Evolutionary conservation across 2,797 vertebrate species (phyloP), one percentile per base, ranked within the genome.

Genomic region (Huso huso): DNA sequence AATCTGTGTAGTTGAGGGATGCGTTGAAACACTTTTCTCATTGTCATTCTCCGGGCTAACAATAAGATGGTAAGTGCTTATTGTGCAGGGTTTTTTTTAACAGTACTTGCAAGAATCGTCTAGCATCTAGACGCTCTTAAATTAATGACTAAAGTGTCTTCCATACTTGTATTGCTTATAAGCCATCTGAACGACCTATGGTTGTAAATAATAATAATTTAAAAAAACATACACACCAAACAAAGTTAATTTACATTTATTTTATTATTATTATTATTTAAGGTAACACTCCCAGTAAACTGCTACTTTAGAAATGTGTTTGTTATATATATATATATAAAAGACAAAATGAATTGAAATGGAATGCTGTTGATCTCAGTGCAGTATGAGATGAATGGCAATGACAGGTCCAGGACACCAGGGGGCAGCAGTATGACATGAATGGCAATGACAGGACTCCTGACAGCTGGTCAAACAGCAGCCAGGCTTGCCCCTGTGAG

Each of bases 201-300:
- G 7, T 6, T 68, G 18, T 48, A 10, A 64, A 48, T 59, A 6
- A 50, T 49, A 6, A 15, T 62, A 23, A 55, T 13, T 62, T 12
- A 13, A n/a, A 62, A 58, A n/a, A 1, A 7, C 23, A 49, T 4
- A 59, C 11, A 58, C 9, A 4, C 23, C 23, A 10, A 48, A 10
- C n/a, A 50, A 50, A 6, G 18, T 65, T 12, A 51, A 51, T 6
- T 18, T 48, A 61, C 64, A 55, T 50, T 1, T 13, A 37, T 57
- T 37, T 12, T 49, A 62, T 61, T 57, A 80, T 78, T 18, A 78
- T 73, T 63, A 86, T 87, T 85, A 64, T 87, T 87, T 85, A 61
- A 81, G 78, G 79, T 78, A 77, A 74, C 75, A 70, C 74, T 67
- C 68, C 67, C 73, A 77, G 68, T 73, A 48, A 70, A 79, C 67